Evolutionary conservation across 2,113 vertebrate genomes (phyloP).

Genomic region (Hirundichthys speculiger): DNA sequence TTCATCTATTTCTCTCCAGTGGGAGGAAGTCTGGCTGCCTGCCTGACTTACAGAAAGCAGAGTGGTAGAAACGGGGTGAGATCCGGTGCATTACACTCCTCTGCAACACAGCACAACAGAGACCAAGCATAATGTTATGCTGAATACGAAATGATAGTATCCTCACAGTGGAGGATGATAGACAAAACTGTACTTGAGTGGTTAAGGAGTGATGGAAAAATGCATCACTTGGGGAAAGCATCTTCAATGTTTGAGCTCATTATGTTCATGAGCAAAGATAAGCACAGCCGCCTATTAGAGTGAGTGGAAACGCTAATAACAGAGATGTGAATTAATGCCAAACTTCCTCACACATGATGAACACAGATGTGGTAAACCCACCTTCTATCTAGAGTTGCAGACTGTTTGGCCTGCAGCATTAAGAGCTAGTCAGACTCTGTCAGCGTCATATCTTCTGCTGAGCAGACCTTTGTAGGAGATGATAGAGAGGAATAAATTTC

Average conservation of each 20-base stretch:
- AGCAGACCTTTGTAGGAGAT: constrained; percentile 51
- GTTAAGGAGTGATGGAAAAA: constrained; percentile 52
- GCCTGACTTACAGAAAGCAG: constrained; percentile 56
- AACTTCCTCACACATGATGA: constrained; percentile 49
- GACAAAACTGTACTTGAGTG: constrained; percentile 48
- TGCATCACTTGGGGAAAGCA: constrained; percentile 42
- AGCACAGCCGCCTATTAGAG: constrained; percentile 57
- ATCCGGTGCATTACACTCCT: constrained; percentile 47
- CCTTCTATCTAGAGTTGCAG: constrained; percentile 66
- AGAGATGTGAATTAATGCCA: constrained; percentile 60
- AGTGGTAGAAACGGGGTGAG: constrained; percentile 62
- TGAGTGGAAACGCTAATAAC: constrained; percentile 54
- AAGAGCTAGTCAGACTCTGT: constrained; percentile 53
- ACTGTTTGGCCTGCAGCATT: constrained; percentile 59
- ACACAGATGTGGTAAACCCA: constrained; percentile 54
- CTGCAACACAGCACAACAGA: constrained; percentile 51
- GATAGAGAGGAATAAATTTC: constrained; percentile 57
- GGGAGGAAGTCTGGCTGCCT: constrained; percentile 57
- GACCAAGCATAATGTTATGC: no score
- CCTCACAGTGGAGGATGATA: constrained; percentile 39
- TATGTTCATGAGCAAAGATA: constrained; percentile 65
- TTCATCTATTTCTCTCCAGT: constrained; percentile 51
- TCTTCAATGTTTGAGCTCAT: constrained; percentile 69
- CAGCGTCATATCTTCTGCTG: constrained; percentile 63
- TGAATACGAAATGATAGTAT: constrained; percentile 36